These are phyloP conservation scores for Glyptemys insculpta DNA, from an alignment of 2,797 vertebrate species.

Conservation along the genomic window DNA sequence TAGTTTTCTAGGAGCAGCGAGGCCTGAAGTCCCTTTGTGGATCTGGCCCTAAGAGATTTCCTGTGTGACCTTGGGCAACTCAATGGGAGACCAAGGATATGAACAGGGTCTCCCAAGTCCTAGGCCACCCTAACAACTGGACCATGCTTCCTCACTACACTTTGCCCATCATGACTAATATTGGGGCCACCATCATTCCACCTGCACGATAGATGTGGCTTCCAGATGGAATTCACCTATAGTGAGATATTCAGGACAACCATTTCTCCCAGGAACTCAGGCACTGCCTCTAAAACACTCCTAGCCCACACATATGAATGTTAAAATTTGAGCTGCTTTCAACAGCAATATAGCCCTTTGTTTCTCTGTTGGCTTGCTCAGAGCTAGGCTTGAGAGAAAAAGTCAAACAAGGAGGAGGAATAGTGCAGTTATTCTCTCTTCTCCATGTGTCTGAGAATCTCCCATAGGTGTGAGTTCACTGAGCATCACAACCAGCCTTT, in stretches of 20 bases:
- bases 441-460: background rate
- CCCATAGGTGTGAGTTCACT: background rate
- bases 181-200: background rate
- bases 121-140: background rate
- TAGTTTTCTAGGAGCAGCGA: background rate
- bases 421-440: background rate
- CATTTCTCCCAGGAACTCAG: background rate
- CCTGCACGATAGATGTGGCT: background rate
- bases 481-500: background rate
- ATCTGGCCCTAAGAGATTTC: background rate
- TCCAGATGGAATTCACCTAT: background rate
- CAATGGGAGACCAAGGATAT: background rate
- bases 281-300: background rate
- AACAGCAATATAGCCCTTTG: background rate
- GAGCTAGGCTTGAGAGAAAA: background rate
- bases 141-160: background rate
- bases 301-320: background rate
- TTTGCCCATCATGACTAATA: background rate
- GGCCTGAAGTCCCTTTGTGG: background rate
- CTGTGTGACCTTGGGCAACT: background rate
- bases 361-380: conserved; percentile 17
- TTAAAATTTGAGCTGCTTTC: background rate
- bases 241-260: accelerated
- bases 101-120: background rate
- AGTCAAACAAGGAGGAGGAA: conserved; percentile 17